Evolutionary conservation across 2,113 vertebrate species (phyloP), one percentile per base, ranked within the genome.

Genomic region (Microtus montanus): DNA sequence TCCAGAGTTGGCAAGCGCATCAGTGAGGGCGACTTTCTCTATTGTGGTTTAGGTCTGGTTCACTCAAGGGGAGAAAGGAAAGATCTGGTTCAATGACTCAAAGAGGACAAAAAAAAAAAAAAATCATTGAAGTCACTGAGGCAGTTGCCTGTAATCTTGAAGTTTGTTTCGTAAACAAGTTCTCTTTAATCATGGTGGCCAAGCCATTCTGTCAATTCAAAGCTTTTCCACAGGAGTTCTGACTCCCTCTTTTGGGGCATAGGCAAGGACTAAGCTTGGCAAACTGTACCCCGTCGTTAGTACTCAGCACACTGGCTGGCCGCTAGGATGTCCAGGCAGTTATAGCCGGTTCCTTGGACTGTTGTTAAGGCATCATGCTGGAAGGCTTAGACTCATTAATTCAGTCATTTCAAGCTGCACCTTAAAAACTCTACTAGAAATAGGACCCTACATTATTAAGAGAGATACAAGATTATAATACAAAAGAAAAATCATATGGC

Each of bases 151-250:
- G 84, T 97, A 98, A 98, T 97, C 96, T 95, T 91, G 54, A 38
- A 97, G 92, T 94, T 97, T 97, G 97, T 96, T 98, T 97, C 97
- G 97, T 98, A 98, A 96, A 97, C 97, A 97, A 90, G 86, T 95
- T 77, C 96, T 97, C 98, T 98, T 97, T 98, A 98, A 98, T 98
- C 98, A 96, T 91, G 98, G 92, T 90, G 91, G 93, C 38, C 44
- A 91, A 84, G 95, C 87, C 97, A 95, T 95, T 90, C 94, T 96
- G 52, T 97, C 33, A 88, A 94, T 98, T 98, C 97, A 97, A 97
- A 98, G 97, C 19, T 47, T 74, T 96, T 90, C 94, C 80, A 41
- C 47, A 77, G 10, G 75, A 92, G 47, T 73, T 95, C 91, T 92
- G 94, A 84, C 86, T 97, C 93, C 97, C 97, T 98, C 97, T 98